Conservation (phyloP, 2,888 invertebrate species). For the Helleia helle region DNA sequence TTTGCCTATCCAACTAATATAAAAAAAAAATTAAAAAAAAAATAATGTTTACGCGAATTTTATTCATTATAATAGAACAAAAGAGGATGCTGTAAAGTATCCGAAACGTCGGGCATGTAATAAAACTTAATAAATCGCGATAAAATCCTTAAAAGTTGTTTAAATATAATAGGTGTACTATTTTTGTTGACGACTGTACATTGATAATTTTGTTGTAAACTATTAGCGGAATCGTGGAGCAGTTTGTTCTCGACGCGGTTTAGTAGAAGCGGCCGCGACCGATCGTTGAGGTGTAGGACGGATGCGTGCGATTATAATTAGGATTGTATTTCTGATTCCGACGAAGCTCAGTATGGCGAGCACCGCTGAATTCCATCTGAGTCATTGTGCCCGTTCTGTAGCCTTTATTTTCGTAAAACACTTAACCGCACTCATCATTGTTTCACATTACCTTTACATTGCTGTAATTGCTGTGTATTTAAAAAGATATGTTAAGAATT, state of each 20-base stretch:
- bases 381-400: slow-evolving; percentile 72
- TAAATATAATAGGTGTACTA: too few relatives aligned
- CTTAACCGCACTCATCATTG: slow-evolving; percentile 65
- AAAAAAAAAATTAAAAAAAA: too few relatives aligned
- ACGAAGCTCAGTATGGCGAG: slow-evolving; percentile 66
- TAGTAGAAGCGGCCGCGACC: slow-evolving; percentile 46
- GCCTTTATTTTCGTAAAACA: slow-evolving; percentile 71
- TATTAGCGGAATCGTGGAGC: slow-evolving; percentile 14
- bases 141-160: too few relatives aligned
- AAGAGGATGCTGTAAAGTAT: too few relatives aligned
- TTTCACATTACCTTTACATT: slow-evolving; percentile 26
- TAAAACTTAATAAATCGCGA: too few relatives aligned
- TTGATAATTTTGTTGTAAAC: slow-evolving; percentile 5
- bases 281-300: slow-evolving; percentile 66
- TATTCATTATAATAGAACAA: too few relatives aligned
- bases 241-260: slow-evolving; percentile 27
- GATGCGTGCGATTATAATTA: slow-evolving; percentile 74
- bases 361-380: slow-evolving; percentile 70
- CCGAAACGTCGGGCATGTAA: too few relatives aligned
- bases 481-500: slow-evolving; percentile 1
- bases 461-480: slow-evolving; percentile 1
- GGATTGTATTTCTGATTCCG: slow-evolving; percentile 74
- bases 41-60: too few relatives aligned
- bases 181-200: not conserved
- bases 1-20: too few relatives aligned